Base-by-base conservation (phyloP, 2,797 vertebrate species). In the Esox lucius region DNA sequence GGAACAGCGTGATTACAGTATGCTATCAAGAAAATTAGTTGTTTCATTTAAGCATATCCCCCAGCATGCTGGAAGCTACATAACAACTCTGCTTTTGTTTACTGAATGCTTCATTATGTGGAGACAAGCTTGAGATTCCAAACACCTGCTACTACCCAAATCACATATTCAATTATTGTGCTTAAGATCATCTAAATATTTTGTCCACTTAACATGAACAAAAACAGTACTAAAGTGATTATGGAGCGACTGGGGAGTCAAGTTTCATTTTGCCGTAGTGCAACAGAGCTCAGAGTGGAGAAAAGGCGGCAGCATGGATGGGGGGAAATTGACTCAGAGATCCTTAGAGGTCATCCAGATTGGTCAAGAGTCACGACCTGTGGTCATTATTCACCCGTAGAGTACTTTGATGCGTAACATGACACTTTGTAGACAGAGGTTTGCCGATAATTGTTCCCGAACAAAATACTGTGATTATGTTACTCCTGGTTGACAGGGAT, bases 171-270 rank as follows among this genome's bases (percentile, higher is more conserved):
- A 94, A 92, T 95, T 95, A 94, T 94, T 93, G 87, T 95, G 91
- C 93, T 94, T 76, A 68, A 90, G 90, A 93, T 93, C 91, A 94
- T 94, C 93, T 93, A 96, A 97, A 95, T 95, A 94, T 96, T 97
- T 93, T 96, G 94, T 94, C 95, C 95, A 94, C 92, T 95, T 94
- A 95, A 90, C 90, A 92, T 81, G 91, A 95, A 95, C 89, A 93
- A 95, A 94, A 89, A 94, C 92, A 93, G 90, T 93, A 90, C 89
- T 93, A 91, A 91, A 92, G 92, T 93, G 93, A 95, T 95, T 93
- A 93, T 91, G 90, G 86, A 76, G 80, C 62, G 33, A 83, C 88
- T 68, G 80, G 85, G 92, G 87, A 93, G 95, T 93, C 86, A 84
- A 86, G 89, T 95, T 95, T 93, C 93, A 88, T 86, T 89, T 91